Evolutionary conservation across 2,113 vertebrate genomes (phyloP).

Genomic region (Oreotrochilus melanogaster): DNA sequence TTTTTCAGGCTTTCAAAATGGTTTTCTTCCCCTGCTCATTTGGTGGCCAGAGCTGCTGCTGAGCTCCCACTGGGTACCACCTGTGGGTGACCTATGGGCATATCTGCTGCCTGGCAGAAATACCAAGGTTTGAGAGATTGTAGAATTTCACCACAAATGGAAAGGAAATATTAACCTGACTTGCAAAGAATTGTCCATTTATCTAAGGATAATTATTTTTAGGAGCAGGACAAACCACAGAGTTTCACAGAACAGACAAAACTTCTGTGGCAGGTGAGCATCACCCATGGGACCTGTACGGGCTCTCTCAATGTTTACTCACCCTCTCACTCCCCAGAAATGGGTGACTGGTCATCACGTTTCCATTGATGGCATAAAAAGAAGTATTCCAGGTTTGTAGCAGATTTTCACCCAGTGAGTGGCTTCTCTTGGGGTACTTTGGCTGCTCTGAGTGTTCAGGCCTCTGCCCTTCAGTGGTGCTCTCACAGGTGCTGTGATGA

Average conservation of each 20-base stretch:
- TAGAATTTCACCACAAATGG: accelerated
- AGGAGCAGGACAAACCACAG: not conserved
- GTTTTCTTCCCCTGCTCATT: not conserved
- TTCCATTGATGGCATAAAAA: not conserved
- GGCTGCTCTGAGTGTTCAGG: accelerated
- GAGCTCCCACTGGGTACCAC: not conserved
- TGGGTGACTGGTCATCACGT: accelerated
- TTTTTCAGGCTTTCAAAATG: not conserved
- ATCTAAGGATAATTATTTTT: not conserved
- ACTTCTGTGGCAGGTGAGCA: not conserved
- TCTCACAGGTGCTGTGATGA: accelerated
- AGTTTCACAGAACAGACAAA: not conserved
- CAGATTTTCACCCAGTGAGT: not conserved
- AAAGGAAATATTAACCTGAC: not conserved
- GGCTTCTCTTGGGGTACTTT: not conserved
- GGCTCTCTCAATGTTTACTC: accelerated
- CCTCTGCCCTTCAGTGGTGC: accelerated
- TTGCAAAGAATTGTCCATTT: not conserved
- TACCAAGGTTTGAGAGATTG: not conserved
- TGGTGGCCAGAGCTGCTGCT: not conserved
- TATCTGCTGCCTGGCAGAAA: not conserved
- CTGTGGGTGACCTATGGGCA: accelerated
- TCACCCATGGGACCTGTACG: not conserved
- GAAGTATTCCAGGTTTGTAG: not conserved
- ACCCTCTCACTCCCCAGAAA: not conserved